A percentile compares a stretch with the other conserved stretches of the same genome.
Conservation (phyloP, 2,888 invertebrate genomes). For the Nemurella pictetii region DNA sequence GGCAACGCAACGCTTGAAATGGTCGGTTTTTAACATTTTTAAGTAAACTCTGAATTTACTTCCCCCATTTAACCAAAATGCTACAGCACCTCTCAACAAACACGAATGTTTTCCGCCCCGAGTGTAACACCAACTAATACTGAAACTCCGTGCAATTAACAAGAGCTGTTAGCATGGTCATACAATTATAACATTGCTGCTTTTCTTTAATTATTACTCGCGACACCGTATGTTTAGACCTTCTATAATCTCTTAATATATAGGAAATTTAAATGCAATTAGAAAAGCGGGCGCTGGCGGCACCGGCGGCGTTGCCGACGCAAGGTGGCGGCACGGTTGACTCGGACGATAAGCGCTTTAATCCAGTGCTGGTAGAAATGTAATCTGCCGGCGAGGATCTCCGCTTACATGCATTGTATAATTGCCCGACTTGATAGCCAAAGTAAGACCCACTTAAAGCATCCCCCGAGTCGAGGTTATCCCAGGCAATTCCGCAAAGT, state of each 20-base stretch:
- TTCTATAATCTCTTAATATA: slow-evolving; percentile 39
- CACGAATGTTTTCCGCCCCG: background rate
- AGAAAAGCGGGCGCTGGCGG: slow-evolving; percentile 34
- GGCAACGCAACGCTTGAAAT: too few relatives aligned
- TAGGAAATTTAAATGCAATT: slow-evolving; percentile 41
- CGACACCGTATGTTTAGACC: slow-evolving; percentile 27
- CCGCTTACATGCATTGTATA: background rate
- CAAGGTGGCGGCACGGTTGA: slow-evolving; percentile 9
- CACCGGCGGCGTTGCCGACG: background rate
- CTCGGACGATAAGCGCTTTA: slow-evolving; percentile 31
- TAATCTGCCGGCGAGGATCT: background rate
- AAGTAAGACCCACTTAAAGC: background rate
- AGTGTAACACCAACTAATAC: background rate
- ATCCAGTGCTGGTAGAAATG: slow-evolving; percentile 24
- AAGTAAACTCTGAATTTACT: too few relatives aligned
- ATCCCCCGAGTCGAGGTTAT: background rate
- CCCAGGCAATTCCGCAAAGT: background rate
- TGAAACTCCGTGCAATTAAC: slow-evolving; percentile 27
- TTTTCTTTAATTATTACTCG: slow-evolving; percentile 39
- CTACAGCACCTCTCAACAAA: background rate
- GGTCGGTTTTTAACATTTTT: too few relatives aligned
- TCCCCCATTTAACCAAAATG: too few relatives aligned
- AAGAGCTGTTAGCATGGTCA: slow-evolving; percentile 29
- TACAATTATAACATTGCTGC: slow-evolving; percentile 14
- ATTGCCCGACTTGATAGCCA: background rate